Evolutionary conservation across 2,888 invertebrate genomes (phyloP).

Genomic region (Laothoe populi): DNA sequence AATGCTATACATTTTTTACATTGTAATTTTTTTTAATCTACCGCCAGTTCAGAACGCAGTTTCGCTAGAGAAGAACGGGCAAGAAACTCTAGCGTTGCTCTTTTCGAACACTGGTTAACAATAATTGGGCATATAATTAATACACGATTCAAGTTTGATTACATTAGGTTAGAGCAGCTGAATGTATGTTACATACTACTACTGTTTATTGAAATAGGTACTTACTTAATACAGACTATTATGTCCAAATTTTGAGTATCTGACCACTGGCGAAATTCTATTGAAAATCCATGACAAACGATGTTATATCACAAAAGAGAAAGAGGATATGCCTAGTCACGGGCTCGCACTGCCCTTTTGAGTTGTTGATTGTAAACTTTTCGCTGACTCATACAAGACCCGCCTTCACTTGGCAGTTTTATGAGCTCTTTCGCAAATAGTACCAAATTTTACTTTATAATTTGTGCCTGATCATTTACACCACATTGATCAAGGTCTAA

Average conservation of each 20-base stretch:
- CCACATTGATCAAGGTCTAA: background rate
- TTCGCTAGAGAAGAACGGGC: too few relatives aligned
- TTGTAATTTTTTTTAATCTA: too few relatives aligned
- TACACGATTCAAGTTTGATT: too few relatives aligned
- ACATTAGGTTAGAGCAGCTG: too few relatives aligned
- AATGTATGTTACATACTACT: too few relatives aligned
- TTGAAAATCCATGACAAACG: constrained; percentile 54
- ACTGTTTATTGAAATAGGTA: background rate
- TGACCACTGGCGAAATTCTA: constrained; percentile 39
- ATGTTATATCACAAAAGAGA: constrained; percentile 47
- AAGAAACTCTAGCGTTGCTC: too few relatives aligned
- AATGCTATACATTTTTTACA: too few relatives aligned
- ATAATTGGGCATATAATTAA: too few relatives aligned
- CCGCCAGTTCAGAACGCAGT: too few relatives aligned
- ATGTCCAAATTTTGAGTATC: constrained; percentile 24
- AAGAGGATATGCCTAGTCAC: constrained; percentile 45
- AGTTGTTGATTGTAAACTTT: constrained; percentile 38
- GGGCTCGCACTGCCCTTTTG: constrained; percentile 37
- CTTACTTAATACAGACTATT: background rate
- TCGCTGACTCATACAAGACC: constrained; percentile 41
- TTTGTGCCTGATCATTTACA: background rate
- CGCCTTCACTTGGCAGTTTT: constrained; percentile 38
- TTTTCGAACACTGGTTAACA: too few relatives aligned
- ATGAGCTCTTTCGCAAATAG: constrained; percentile 29
- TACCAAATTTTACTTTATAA: background rate